Conservation (phyloP, 1,140 invertebrate genomes). For the Stenopsyche tienmushanensis region DNA sequence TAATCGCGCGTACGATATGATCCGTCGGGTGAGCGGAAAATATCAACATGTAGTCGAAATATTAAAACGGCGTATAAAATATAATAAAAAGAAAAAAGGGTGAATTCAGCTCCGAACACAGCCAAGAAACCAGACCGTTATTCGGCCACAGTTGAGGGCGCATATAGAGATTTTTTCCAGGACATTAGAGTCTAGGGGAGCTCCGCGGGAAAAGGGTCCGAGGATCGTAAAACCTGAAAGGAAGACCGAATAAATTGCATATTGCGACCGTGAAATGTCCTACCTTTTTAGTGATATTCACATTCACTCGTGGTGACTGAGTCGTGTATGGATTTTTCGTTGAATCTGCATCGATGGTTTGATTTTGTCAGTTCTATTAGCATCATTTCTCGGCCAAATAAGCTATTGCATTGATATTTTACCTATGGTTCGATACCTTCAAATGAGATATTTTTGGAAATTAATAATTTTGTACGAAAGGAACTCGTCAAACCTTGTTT, state of each 20-base stretch:
- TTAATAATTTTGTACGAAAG: no score
- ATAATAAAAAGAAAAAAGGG: neutral
- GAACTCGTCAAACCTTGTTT: no score
- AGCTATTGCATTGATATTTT: no score
- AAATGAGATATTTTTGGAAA: no score
- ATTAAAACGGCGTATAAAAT: conserved; percentile 16
- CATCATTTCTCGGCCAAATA: no score
- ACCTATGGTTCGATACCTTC: no score
- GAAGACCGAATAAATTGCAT: conserved; percentile 5
- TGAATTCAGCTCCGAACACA: neutral
- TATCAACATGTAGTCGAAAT: conserved; percentile 16
- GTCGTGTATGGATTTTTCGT: neutral
- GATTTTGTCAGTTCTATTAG: no score
- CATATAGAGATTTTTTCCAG: conserved; percentile 14
- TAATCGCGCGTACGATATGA: conserved; percentile 20
- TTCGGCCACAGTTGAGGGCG: neutral
- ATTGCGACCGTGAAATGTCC: conserved; percentile 12
- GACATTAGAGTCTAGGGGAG: conserved; percentile 5
- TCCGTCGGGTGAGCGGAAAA: conserved; percentile 1
- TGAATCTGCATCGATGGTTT: no score
- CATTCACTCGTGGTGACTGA: neutral
- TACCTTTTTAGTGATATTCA: neutral
- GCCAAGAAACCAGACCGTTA: neutral
- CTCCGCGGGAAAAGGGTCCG: conserved; percentile 1
- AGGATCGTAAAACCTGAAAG: conserved; percentile 2